Evolutionary conservation across 2,888 invertebrate species (phyloP), one percentile per base, ranked within the genome.

Genomic region (Ryuthela nishihirai): DNA sequence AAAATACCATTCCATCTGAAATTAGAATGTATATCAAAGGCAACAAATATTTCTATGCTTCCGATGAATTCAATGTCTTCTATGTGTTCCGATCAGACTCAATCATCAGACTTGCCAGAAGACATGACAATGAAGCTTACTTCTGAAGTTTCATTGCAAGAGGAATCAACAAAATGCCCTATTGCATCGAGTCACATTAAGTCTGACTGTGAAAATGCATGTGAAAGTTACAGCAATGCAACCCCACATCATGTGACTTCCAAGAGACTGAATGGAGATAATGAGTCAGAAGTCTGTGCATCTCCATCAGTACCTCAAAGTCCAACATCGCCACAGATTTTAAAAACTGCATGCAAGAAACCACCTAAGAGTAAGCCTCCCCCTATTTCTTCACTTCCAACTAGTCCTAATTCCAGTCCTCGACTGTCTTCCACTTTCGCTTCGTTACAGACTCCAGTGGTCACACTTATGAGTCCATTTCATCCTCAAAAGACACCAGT

Each of bases 1-100:
- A 77, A 75, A 48, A 72, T 77, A 44, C 76, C 77, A 10, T 77
- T 77, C 65, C 73, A 75, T 62, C 74, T 74, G 24, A 78, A 77
- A 65, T 75, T 77, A 74, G 76, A 76, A 65, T 72, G 71, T 26
- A 60, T 77, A 24, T 70, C 72, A 43, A 54, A 64, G 15, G 15
- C 32, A 32, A 3, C n/a, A 15, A 50, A 12, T n/a, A 20, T 23
- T 25, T 23, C 2, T 24, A n/a, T n/a, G n/a, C n/a, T n/a, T n/a
- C n/a, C n/a, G n/a, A n/a, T n/a, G n/a, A n/a, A n/a, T n/a, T n/a
- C n/a, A n/a, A n/a, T n/a, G n/a, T n/a, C n/a, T n/a, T n/a, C n/a
- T n/a, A n/a, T n/a, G n/a, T n/a, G n/a, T n/a, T n/a, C n/a, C n/a
- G n/a, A n/a, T n/a, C n/a, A n/a, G n/a, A n/a, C n/a, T n/a, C n/a